Base-by-base conservation (phyloP, 2,113 vertebrate species). In the Mormyrus lacerda region DNA sequence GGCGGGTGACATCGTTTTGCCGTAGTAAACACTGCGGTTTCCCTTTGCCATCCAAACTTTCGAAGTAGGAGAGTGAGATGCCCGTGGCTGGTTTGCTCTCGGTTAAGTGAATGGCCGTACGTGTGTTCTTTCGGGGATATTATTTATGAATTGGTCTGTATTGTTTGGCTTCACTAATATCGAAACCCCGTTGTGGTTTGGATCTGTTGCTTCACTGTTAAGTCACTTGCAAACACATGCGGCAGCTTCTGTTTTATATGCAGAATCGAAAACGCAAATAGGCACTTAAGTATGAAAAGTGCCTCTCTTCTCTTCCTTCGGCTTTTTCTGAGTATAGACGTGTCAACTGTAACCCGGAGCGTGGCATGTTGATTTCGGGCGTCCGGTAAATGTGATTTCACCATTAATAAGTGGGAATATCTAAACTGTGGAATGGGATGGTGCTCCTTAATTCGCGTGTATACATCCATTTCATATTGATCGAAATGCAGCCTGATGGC, bases 301-400 rank as follows among this genome's bases (percentile, higher is more conserved):
- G n/a, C n/a, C n/a, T n/a, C n/a, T n/a, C 91, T 90, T 87, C 90
- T 86, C 87, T 48, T 89, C 92, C 91, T 90, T 89, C 87, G 19
- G 7, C 13, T 19, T 39, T 69, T 88, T 39, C 90, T 39, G 35
- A 91, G 91, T 92, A 94, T 89, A 95, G 95, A 92, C 95, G 95
- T 95, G 95, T n/a, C 35, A 79, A 79, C 35, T 39, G 35, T 39
- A 39, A 79, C 19, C 11, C 35, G 73, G 73, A 39, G 35, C 73
- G 35, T 39, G 73, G 35, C 35, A 79, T 39, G 73, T 79, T 79
- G 39, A 79, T 42, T 35, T 79, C 4, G 31, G 31, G 17, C 35
- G 73, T 79, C 73, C 73, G 31, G 73, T 42, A 79, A 79, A 79
- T 79, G 31, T 19, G 73, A 35, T 9, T 35, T 79, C 73, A 39